Evolutionary conservation across 1,140 invertebrate species (phyloP).

Genomic region (Neodiprion fabricii): DNA sequence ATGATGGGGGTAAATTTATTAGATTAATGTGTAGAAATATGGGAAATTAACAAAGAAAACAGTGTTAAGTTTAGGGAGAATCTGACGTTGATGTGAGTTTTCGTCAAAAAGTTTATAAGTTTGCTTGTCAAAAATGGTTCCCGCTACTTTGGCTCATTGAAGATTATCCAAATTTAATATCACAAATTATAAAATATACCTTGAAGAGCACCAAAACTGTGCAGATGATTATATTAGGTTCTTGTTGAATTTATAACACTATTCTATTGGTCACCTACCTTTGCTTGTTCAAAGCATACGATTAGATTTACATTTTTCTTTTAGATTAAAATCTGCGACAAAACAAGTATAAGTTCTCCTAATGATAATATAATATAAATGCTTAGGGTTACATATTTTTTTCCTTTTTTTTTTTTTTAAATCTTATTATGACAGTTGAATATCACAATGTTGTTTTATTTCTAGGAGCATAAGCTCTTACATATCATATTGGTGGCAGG

Average conservation of each 20-base stretch:
- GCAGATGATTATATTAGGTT: background rate
- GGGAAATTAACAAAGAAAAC: background rate
- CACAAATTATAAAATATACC: background rate
- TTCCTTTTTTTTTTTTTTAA: background rate
- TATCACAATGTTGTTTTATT: background rate
- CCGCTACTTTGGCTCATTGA: background rate
- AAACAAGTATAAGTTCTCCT: background rate
- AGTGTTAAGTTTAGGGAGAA: background rate
- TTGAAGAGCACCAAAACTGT: background rate
- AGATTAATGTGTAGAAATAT: background rate
- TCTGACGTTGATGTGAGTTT: background rate
- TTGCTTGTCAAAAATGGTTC: background rate
- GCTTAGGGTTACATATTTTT: background rate
- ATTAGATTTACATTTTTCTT: background rate
- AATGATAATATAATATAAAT: background rate
- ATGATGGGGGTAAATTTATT: background rate
- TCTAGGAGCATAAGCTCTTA: background rate
- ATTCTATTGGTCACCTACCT: background rate
- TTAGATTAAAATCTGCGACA: background rate
- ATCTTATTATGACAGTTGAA: slow-evolving; percentile 5
- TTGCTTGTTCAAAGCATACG: background rate
- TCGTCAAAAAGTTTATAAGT: background rate
- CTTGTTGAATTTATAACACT: background rate
- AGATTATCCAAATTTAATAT: background rate
- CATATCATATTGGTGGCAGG: slow-evolving; percentile 4